Conservation (phyloP, 2,113 vertebrate genomes). For the Saguinus midas region DNA sequence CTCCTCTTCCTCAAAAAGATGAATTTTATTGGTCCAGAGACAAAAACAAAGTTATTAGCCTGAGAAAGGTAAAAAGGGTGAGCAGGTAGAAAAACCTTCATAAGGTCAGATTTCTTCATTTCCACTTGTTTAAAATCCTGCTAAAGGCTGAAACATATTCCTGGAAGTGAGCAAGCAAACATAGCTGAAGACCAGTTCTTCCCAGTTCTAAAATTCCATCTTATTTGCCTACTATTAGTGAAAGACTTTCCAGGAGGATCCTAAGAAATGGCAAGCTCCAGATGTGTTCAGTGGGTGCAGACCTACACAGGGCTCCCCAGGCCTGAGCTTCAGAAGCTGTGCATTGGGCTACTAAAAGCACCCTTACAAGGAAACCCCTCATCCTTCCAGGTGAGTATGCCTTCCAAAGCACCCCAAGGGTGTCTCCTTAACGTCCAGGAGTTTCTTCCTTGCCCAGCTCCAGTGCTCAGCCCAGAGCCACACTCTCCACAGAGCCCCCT, state of each 20-base stretch:
- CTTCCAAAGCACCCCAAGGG: background rate
- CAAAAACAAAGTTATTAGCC: background rate
- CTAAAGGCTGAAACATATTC: background rate
- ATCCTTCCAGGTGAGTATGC: background rate
- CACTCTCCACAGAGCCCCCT: fast-evolving
- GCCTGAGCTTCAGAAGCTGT: background rate
- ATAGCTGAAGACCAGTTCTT: background rate
- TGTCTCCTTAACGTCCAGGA: background rate
- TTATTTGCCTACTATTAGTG: fast-evolving
- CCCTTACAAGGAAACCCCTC: background rate
- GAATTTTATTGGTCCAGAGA: background rate
- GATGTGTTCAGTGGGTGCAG: background rate
- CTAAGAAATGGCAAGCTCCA: background rate
- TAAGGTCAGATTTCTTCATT: background rate
- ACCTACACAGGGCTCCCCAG: background rate
- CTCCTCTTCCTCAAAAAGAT: background rate
- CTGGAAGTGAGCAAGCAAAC: background rate
- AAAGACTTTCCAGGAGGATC: background rate
- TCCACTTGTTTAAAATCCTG: background rate
- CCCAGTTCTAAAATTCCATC: background rate
- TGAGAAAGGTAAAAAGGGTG: background rate
- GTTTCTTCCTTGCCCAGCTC: background rate
- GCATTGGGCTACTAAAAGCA: background rate
- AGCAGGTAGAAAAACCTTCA: background rate
- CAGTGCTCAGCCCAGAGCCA: background rate